Base-by-base conservation (phyloP, 2,797 vertebrate species). In the Mormyrus hasselquistii region DNA sequence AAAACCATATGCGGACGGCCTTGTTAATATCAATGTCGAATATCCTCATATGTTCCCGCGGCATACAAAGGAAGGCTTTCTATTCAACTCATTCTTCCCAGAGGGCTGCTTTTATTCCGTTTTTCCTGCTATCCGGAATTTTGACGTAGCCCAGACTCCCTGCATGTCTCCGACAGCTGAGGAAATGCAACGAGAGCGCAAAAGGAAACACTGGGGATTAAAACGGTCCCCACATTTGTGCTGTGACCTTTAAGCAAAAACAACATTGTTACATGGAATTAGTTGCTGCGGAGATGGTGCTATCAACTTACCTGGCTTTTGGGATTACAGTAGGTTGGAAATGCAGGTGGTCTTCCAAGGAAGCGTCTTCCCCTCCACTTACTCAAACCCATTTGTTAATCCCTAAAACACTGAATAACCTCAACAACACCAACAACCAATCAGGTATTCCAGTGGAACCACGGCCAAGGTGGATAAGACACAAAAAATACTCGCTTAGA, bases 11-110 rank as follows among this genome's bases (percentile, higher is more conserved):
- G 89, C 65, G 57, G 62, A 34, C n/a, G 76, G 52, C 49, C 86
- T 65, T 86, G 38, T 85, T 76, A 87, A 87, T 87, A 87, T 19
- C 73, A 62, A 44, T 44, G 62, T 59, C 9, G n/a, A 82, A 76
- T 87, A 49, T 55, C 57, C 12, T 86, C 44, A 50, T 47, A 44
- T 47, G 76, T 9, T 79, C 41, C 88, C 6, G n/a, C 10, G 1
- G 16, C 57, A 65, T 19, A 25, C 14, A 25, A 7, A 86, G 82
- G 88, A 89, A 85, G 10, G 19, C 29, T 86, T 38, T 86, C 41
- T 9, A 10, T 49, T 44, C n/a, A 89, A 84, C 69, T 6, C 73
- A 55, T 22, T 55, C n/a, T 85, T 19, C 76, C 38, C 12, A 3
- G 25, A 52, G 22, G 49, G 52, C 14, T 59, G 14, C 10, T 4